Evolutionary conservation across 2,113 vertebrate genomes (phyloP), one percentile per base, ranked within the genome.

Genomic region (Peromyscus polionotus): DNA sequence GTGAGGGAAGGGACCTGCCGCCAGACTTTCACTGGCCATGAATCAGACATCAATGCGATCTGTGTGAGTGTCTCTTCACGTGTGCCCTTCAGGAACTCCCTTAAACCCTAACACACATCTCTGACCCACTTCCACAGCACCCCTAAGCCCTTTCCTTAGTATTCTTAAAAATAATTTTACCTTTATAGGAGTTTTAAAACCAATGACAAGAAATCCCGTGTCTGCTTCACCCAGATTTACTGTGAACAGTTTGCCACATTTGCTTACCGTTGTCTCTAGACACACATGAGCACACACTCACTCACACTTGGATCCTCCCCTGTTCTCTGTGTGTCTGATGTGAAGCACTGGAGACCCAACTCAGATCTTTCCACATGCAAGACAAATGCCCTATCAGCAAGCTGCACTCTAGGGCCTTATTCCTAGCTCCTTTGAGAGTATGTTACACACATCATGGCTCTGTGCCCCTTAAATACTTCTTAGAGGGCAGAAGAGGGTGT

Each of bases 11-110:
- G 98, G 3, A 96, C 97, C 31, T 99, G 99, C 98, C 99, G 99
- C 73, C 99, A 99, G 98, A 99, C 99, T 5, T 99, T 99, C 90
- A 98, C 92, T 0, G 99, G 99, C 24, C 99, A 99, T 0, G 99
- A 99, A 97, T 99, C 99, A 0, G 99, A 99, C 97, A 99, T 99
- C 98, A 99, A 99, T 0, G 99, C 99, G 65, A 99, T 99, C 92
- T 99, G 99, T 3, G 99, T 99, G 98, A 42, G 99, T 98, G 88
- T n/a, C 68, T 70, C 57, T 8, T 12, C 7, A 59, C 17, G 65
- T 14, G 28, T 19, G 26, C 0, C 1, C 24, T 85, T 31, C 24
- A 57, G 0, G 7, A 72, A 7, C 59, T 5, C 5, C 72, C n/a
- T n/a, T 42, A 70, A 33, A 19, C 57, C 39, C 4, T 48, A 16